These are phyloP conservation scores for Rhysida immarginata DNA, from an alignment of 1,140 invertebrate species.

Conservation along the genomic window DNA sequence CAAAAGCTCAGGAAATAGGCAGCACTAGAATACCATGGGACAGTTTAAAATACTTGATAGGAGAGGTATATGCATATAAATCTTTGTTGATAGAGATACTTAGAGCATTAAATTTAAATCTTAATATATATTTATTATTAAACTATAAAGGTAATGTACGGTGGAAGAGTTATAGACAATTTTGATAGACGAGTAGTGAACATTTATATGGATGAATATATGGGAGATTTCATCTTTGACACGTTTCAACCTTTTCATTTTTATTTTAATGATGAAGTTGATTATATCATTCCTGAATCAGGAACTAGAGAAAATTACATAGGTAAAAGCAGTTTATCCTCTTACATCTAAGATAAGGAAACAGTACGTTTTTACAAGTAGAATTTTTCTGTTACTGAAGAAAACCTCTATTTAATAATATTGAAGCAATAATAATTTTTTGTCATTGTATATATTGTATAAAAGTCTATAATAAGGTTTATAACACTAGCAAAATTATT, in stretches of 20 bases:
- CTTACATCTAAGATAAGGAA: too few species aligned
- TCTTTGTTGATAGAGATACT: neutral
- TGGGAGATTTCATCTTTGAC: constrained; percentile 83
- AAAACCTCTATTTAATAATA: too few species aligned
- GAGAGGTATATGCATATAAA: constrained; percentile 61
- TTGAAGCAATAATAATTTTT: too few species aligned
- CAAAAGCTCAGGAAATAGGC: constrained; percentile 42
- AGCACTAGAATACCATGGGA: constrained; percentile 62
- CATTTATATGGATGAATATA: constrained; percentile 83
- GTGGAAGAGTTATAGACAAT: constrained; percentile 73
- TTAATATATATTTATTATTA: too few species aligned
- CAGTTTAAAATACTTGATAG: constrained; percentile 77
- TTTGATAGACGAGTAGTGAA: constrained; percentile 69
- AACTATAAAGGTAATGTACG: constrained; percentile 64
- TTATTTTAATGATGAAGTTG: constrained; percentile 52
- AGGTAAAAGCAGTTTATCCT: constrained; percentile 26
- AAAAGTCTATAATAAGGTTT: too few species aligned
- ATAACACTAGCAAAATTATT: too few species aligned
- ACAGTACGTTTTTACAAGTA: too few species aligned
- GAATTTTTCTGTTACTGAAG: too few species aligned
- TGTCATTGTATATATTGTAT: too few species aligned
- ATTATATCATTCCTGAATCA: constrained; percentile 58
- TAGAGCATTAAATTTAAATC: too few species aligned
- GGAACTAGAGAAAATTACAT: constrained; percentile 53
- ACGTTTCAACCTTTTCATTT: constrained; percentile 78